Evolutionary conservation across 2,797 vertebrate species (phyloP).

Genomic region (Enteromius unitaeniatus): DNA sequence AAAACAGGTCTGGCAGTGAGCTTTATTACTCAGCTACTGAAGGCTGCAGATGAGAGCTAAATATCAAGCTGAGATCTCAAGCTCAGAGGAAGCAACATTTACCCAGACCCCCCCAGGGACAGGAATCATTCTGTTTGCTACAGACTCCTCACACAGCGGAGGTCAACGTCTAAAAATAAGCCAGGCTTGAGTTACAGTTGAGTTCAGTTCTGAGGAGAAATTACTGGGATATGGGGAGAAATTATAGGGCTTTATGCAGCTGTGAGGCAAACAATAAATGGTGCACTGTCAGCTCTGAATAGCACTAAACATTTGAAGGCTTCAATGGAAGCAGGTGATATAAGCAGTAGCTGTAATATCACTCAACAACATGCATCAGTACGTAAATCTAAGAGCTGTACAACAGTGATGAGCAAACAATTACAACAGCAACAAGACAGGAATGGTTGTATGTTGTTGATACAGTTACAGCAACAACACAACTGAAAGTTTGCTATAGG

Average conservation of each 20-base stretch:
- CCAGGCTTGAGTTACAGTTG: slow-evolving; percentile 40
- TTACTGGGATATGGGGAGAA: slow-evolving; percentile 22
- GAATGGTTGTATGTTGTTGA: background rate
- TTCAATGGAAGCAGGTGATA: slow-evolving; percentile 19
- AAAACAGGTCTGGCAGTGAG: slow-evolving; percentile 51
- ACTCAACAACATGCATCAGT: background rate
- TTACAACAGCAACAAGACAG: background rate
- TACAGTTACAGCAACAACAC: background rate
- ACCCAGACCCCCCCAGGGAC: slow-evolving; percentile 41
- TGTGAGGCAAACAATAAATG: slow-evolving; percentile 32
- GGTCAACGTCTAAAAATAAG: slow-evolving; percentile 60
- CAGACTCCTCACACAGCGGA: slow-evolving; percentile 48
- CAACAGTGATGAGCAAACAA: background rate
- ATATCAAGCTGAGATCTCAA: slow-evolving; percentile 57
- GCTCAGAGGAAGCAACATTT: slow-evolving; percentile 54
- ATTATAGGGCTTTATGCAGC: slow-evolving; percentile 25
- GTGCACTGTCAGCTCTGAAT: background rate
- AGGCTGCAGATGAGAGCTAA: slow-evolving; percentile 54
- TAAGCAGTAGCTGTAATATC: background rate
- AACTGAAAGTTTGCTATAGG: background rate
- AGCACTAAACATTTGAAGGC: slow-evolving; percentile 1
- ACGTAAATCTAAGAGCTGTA: background rate
- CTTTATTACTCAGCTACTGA: slow-evolving; percentile 54
- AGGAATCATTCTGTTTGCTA: slow-evolving; percentile 56
- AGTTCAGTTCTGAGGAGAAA: slow-evolving; percentile 40